Conservation (phyloP, 2,113 vertebrate genomes). For the Poeciliopsis retropinna region DNA sequence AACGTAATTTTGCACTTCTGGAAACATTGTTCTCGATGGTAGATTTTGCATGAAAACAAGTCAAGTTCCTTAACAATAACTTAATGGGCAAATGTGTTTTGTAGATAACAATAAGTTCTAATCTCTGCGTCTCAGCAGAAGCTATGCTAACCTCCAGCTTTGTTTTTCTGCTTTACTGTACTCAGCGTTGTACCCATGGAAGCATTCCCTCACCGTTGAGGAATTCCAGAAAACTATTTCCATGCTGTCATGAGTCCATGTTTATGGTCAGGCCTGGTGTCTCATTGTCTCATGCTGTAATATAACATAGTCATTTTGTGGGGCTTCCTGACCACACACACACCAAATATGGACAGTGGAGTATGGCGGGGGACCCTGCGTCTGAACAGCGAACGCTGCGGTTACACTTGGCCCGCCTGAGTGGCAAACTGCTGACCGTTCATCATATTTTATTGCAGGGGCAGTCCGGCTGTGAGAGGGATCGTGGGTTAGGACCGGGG, state of each 20-base stretch:
- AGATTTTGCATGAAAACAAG: neutral
- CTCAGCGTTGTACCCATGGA: conserved; percentile 29
- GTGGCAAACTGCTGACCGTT: conserved; percentile 59
- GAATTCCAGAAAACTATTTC: conserved; percentile 68
- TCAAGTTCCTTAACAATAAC: neutral
- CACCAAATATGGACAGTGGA: conserved; percentile 62
- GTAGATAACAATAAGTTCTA: neutral
- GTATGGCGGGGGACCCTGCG: conserved; percentile 31
- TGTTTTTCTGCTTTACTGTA: conserved; percentile 19
- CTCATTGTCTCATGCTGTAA: conserved; percentile 65
- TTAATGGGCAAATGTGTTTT: neutral
- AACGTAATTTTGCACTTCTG: neutral
- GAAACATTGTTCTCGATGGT: neutral
- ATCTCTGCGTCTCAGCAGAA: neutral
- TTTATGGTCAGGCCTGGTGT: conserved; percentile 55
- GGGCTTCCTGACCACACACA: conserved; percentile 66
- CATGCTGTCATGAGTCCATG: conserved; percentile 59
- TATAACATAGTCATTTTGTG: conserved; percentile 69
- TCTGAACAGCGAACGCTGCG: conserved; percentile 47
- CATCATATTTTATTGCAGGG: conserved; percentile 62
- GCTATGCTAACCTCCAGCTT: neutral
- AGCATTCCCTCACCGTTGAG: conserved; percentile 60
- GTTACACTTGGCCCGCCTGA: conserved; percentile 42
- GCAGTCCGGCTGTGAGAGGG: conserved; percentile 49
- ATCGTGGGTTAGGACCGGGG: conserved; percentile 41